A percentile compares a stretch with the other conserved stretches of the same genome.
phyloP scores from a whole-genome alignment of 2,888 invertebrate species.

The Pseudococcus viburni region DNA sequence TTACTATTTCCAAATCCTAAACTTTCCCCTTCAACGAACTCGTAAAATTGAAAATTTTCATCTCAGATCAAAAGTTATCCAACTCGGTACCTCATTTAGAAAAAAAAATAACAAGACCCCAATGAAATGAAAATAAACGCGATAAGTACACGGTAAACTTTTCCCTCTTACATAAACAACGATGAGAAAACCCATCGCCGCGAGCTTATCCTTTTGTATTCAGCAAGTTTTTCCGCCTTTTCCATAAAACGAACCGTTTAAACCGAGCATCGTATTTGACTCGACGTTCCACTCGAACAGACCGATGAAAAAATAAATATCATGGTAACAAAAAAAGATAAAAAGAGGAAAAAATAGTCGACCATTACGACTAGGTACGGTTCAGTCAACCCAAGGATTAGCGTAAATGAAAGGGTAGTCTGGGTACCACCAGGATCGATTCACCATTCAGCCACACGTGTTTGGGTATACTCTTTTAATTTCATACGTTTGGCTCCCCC shows the following conservation, averaged over 20 bases:
- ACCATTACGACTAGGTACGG: neutral
- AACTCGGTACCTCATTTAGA: too few relatives aligned
- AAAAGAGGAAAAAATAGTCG: neutral
- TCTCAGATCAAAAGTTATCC: too few relatives aligned
- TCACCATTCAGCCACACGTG: conserved; percentile 5
- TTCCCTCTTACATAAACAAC: too few relatives aligned
- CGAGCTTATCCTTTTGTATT: neutral
- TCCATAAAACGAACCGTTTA: neutral
- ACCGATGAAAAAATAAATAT: neutral
- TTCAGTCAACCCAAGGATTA: neutral
- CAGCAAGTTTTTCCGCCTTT: neutral
- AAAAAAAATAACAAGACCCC: too few relatives aligned
- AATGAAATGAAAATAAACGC: too few relatives aligned
- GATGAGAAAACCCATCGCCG: too few relatives aligned
- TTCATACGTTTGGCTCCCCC: neutral
- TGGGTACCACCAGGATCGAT: neutral
- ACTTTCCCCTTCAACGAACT: too few relatives aligned
- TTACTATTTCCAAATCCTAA: too few relatives aligned
- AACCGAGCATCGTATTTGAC: neutral
- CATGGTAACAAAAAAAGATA: neutral
- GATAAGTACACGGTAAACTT: too few relatives aligned
- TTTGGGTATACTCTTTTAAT: neutral
- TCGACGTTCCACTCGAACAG: neutral
- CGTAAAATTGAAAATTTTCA: too few relatives aligned
- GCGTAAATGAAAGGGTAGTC: conserved; percentile 15